These are phyloP conservation scores for Alentia gelatinosa DNA, from an alignment of 2,888 invertebrate genomes.

Conservation along the genomic window DNA sequence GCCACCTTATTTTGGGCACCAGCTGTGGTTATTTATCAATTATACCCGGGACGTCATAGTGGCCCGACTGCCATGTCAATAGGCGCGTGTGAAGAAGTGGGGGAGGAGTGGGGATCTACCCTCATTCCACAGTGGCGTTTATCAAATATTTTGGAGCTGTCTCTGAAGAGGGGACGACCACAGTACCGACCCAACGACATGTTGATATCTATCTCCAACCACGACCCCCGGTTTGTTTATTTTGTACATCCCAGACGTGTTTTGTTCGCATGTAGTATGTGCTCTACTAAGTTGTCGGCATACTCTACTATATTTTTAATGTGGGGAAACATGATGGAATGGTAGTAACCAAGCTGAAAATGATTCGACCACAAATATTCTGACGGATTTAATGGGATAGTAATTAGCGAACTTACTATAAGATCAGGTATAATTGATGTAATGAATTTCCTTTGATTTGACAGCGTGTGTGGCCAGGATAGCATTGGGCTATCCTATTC, in stretches of 20 bases:
- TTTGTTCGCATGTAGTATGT: too few species aligned
- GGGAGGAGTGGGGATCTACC: neutral
- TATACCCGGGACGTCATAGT: neutral
- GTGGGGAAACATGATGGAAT: too few species aligned
- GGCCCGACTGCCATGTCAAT: neutral
- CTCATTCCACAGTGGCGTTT: constrained; percentile 10
- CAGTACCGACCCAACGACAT: neutral
- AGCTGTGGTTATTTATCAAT: constrained; percentile 16
- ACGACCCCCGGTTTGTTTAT: neutral
- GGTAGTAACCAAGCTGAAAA: too few species aligned
- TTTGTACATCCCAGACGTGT: neutral
- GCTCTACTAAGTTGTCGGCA: too few species aligned
- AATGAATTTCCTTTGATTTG: too few species aligned
- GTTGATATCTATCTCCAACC: neutral
- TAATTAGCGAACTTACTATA: too few species aligned
- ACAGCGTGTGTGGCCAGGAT: too few species aligned
- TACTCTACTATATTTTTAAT: too few species aligned
- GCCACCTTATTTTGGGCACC: neutral
- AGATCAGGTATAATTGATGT: too few species aligned
- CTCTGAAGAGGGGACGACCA: neutral
- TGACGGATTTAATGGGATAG: too few species aligned
- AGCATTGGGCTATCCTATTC: too few species aligned
- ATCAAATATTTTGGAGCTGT: neutral
- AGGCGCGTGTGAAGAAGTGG: neutral
- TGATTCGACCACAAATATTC: too few species aligned